Base-by-base conservation (phyloP, 1,140 invertebrate genomes). In the Drosophila erecta region DNA sequence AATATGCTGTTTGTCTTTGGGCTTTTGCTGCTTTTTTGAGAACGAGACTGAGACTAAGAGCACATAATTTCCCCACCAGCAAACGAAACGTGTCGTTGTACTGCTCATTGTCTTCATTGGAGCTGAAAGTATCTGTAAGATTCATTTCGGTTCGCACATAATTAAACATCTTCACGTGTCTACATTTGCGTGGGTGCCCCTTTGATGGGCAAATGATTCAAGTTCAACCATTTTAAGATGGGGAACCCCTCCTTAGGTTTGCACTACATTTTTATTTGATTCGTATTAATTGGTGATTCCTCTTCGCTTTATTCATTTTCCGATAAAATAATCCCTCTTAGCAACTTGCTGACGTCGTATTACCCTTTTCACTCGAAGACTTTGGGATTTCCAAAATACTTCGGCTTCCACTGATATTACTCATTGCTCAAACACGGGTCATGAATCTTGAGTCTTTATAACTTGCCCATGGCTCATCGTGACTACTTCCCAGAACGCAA, bases 41-140 rank as follows among this genome's bases (percentile, higher is more conserved):
- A 50, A 27, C 30, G 47, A 50, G 46, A 27, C 24, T 33, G 27
- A 14, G 47, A 15, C 46, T 47, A 30, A 73, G 40, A 51, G 47
- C 72, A 54, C 72, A 66, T 73, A 41, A 66, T 59, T 74, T 66
- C 54, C 33, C 71, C 66, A 66, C 60, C 55, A 69, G 74, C 61
- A 55, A 83, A 83, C 80, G 75, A 54, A 84, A 83, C 75, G 64
- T 79, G 70, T 84, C 70, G 73, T 55, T 7, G 30, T 15, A n/a
- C 27, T 27, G 41, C 59, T 43, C 57, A 37, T 72, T 78, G 54
- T 41, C 40, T 58, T 58, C 46, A 40, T 60, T 49, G 50, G 59
- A 73, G 77, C 66, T 35, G 37, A 75, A 57, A 66, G 35, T 56
- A 77, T 81, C 59, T 73, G 17, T 61, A 73, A 74, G 47, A 81